phyloP scores from a whole-genome alignment of 2,888 invertebrate genomes.

The Nemotelus nigrinus region DNA sequence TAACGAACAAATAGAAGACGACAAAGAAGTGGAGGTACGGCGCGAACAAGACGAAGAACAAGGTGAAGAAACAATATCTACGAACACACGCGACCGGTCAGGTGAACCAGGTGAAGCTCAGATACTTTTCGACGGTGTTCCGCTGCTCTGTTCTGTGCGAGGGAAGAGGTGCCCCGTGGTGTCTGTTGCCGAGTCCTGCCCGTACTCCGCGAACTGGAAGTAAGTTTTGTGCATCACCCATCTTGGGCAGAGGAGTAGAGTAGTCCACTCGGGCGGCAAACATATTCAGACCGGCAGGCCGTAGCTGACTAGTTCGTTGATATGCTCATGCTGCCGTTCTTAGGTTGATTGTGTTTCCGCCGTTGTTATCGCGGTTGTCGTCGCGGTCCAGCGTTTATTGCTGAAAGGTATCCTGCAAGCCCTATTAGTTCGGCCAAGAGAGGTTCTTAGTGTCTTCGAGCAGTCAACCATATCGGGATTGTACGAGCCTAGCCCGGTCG shows the following conservation, averaged over 20 bases:
- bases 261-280: conserved; percentile 20
- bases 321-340: conserved; percentile 32
- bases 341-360: conserved; percentile 37
- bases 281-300: conserved; percentile 35
- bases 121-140: conserved; percentile 25
- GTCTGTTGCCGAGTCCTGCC: conserved; percentile 21
- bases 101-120: conserved; percentile 30
- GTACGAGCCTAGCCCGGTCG: too few relatives aligned
- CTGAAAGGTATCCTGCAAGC: conserved; percentile 15
- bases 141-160: conserved; percentile 28
- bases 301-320: conserved; percentile 3
- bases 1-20: conserved; percentile 27
- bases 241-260: conserved; percentile 22
- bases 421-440: not conserved
- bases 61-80: conserved; percentile 27
- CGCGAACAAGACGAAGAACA: not conserved
- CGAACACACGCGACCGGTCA: conserved; percentile 39
- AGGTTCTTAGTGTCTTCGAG: not conserved
- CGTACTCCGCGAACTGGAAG: conserved; percentile 11
- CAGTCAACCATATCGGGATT: too few relatives aligned
- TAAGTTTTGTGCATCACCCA: conserved; percentile 30
- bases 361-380: conserved; percentile 32
- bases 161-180: conserved; percentile 13
- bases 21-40: not conserved
- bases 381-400: conserved; percentile 27